Conservation (phyloP, 2,113 vertebrate species). For the Hippocampus zosterae region DNA sequence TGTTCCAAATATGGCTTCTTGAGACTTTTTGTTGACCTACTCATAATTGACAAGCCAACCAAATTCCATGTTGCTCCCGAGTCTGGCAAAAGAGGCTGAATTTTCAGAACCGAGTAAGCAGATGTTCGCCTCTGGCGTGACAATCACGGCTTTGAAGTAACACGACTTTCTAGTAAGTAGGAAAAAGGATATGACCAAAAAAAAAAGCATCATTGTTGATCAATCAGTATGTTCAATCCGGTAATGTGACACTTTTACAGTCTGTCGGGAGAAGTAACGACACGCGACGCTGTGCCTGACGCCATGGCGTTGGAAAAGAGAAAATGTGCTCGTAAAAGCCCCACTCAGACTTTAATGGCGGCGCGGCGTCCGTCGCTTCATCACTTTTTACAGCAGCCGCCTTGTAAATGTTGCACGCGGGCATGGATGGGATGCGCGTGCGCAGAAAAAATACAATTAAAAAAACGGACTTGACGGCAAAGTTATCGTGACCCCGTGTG, state of each 20-base stretch:
- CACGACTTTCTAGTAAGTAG: neutral
- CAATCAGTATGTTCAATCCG: neutral
- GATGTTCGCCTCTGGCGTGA: neutral
- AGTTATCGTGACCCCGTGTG: neutral
- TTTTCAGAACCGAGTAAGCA: neutral
- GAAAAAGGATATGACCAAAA: neutral
- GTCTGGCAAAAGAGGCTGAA: neutral
- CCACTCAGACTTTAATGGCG: slow-evolving; percentile 2
- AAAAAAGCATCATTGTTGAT: neutral
- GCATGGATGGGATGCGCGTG: neutral
- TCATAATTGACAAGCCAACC: neutral
- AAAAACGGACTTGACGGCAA: neutral
- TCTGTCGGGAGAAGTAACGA: neutral
- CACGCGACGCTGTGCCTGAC: neutral
- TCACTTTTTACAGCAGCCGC: slow-evolving; percentile 4
- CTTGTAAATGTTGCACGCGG: neutral
- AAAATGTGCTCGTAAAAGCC: slow-evolving; percentile 5
- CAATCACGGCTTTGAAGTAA: neutral
- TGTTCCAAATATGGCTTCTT: neutral
- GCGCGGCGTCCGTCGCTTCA: neutral
- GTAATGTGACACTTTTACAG: slow-evolving; percentile 3
- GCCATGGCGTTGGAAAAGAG: neutral
- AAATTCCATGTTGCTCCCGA: neutral
- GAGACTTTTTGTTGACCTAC: neutral
- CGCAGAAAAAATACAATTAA: neutral